phyloP scores from a whole-genome alignment of 2,113 vertebrate genomes.

The Anseranas semipalmata region DNA sequence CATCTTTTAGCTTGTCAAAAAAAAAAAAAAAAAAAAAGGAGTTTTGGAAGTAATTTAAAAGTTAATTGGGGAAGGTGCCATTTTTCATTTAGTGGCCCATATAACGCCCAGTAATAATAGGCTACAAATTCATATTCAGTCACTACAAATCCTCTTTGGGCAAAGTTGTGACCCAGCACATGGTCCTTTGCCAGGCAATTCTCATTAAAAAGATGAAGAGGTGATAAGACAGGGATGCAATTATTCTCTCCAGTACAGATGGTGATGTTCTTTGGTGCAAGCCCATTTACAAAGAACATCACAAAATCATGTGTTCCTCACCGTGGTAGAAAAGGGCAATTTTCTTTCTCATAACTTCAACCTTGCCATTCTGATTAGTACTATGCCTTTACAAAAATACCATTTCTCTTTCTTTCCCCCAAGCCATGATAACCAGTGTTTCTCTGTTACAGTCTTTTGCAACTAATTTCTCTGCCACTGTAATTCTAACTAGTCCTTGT shows the following conservation, averaged over 20 bases:
- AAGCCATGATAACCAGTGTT: neutral
- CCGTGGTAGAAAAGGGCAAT: neutral
- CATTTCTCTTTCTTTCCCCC: neutral
- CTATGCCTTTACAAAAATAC: neutral
- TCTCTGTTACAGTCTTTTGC: neutral
- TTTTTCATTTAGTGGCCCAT: slow-evolving; percentile 1
- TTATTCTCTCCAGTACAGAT: slow-evolving; percentile 23
- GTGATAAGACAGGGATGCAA: neutral
- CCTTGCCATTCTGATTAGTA: neutral
- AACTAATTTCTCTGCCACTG: neutral
- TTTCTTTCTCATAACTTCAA: neutral
- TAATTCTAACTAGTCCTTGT: neutral
- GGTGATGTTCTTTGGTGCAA: neutral
- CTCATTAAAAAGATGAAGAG: slow-evolving; percentile 30
- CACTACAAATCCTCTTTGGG: neutral
- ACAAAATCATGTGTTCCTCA: neutral
- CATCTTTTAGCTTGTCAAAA: neutral
- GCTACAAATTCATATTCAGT: neutral
- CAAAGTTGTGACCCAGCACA: neutral
- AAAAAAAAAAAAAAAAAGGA: neutral
- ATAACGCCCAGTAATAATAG: neutral
- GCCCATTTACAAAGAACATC: neutral
- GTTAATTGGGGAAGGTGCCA: neutral
- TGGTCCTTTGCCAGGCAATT: neutral
- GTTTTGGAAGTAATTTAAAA: neutral